These are phyloP conservation scores for Chrysodeixis includens DNA, from an alignment of 2,888 invertebrate species.

Conservation along the genomic window DNA sequence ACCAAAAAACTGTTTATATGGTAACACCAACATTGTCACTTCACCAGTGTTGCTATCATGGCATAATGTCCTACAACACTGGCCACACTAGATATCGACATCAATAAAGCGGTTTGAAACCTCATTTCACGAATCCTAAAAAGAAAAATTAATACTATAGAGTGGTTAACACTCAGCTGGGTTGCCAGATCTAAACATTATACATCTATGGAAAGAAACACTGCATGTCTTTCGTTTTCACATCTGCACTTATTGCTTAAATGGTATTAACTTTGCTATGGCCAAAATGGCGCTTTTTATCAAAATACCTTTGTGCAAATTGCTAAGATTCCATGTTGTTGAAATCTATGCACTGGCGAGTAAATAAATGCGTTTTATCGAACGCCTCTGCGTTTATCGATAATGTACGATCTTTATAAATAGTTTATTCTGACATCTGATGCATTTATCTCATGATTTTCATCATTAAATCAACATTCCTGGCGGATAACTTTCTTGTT, in stretches of 20 bases:
- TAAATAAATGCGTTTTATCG: slow-evolving; percentile 17
- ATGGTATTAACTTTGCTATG: slow-evolving; percentile 9
- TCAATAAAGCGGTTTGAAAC: slow-evolving; percentile 4
- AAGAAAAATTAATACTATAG: slow-evolving; percentile 38
- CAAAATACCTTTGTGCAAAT: slow-evolving; percentile 40
- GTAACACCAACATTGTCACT: slow-evolving; percentile 46
- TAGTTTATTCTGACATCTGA: slow-evolving; percentile 34
- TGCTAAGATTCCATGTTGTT: not conserved
- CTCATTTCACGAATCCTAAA: slow-evolving; percentile 31
- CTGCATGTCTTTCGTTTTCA: slow-evolving; percentile 28
- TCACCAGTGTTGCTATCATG: slow-evolving; percentile 53
- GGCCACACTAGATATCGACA: slow-evolving; percentile 23
- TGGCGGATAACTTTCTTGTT: not conserved
- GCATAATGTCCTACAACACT: slow-evolving; percentile 52
- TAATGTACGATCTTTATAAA: slow-evolving; percentile 25
- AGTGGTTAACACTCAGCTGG: slow-evolving; percentile 25
- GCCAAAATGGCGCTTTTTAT: slow-evolving; percentile 45
- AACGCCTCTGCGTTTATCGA: slow-evolving; percentile 29
- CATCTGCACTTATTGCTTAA: slow-evolving; percentile 41
- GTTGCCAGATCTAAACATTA: slow-evolving; percentile 47
- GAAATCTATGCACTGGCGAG: not conserved
- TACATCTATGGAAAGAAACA: slow-evolving; percentile 49
- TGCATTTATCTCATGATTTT: slow-evolving; percentile 50
- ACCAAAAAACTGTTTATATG: slow-evolving; percentile 33
- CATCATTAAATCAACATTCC: not conserved